Base-by-base conservation (phyloP, 2,113 vertebrate species). In the Oenanthe melanoleuca region DNA sequence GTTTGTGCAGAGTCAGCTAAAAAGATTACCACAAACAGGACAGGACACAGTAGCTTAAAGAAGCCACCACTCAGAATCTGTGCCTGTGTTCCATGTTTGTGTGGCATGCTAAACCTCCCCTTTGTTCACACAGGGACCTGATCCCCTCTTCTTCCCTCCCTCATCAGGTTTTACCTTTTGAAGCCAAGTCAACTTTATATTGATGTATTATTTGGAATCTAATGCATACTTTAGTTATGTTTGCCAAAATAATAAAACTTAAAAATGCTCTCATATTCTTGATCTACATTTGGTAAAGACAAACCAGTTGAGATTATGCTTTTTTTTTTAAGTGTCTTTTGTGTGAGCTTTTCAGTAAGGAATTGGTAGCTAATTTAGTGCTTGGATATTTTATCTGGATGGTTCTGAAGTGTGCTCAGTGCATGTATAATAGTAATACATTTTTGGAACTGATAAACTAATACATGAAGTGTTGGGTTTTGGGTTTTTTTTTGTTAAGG, bases 1-100 rank as follows among this genome's bases (percentile, higher is more conserved):
- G 89, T 97, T 95, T 96, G 91, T 92, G 92, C 89, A 59, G 88
- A 97, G 87, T 97, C 96, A 97, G 95, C 96, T 97, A 86, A 95
- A 97, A 96, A 95, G 97, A 96, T 97, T 95, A 96, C 90, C 60
- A 8, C 42, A 78, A 93, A 86, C 86, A 91, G 93, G 88, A 88
- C 89, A 89, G 95, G 84, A 78, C 45, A 75, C 94, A 95, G 97
- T 90, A 96, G 96, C 86, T 95, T 93, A 88, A 83, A 92, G 96
- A 91, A 96, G 94, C 57, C 80, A 14, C 6, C 3, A 69, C 82
- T 82, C 55, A 8, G 79, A 60, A 77, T 83, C n/a, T 40, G n/a
- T 44, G 45, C 50, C 45, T 52, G 2, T 65, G 24, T 86, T 67
- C 49, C 5, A 4, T 61, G 74, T 53, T 53, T 5, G 18, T 5